Conservation (phyloP, 1,140 invertebrate species). For the Sminthurides bifidus region DNA sequence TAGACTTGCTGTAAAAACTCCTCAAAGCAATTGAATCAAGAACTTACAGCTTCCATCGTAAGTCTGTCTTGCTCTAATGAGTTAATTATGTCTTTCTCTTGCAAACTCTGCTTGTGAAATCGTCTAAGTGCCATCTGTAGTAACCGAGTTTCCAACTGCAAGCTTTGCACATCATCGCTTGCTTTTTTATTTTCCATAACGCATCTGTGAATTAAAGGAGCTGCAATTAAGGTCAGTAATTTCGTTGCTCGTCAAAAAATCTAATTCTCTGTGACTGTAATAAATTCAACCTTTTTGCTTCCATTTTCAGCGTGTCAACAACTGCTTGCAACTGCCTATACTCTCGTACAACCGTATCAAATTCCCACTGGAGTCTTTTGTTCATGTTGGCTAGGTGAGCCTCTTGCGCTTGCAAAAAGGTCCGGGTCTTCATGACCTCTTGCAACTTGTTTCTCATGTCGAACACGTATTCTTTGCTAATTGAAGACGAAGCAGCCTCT, state of each 20-base stretch:
- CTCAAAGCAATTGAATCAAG: neutral
- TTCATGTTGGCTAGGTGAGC: neutral
- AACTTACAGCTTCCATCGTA: conserved; percentile 9
- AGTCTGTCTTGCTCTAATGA: conserved; percentile 14
- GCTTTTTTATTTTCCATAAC: neutral
- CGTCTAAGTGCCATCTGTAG: conserved; percentile 12
- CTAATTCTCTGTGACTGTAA: no score
- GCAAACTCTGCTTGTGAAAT: neutral
- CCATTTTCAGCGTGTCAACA: conserved; percentile 5
- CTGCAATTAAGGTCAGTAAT: neutral
- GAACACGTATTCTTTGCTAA: neutral
- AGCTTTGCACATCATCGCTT: neutral
- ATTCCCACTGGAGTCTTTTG: neutral
- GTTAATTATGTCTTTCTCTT: conserved; percentile 6
- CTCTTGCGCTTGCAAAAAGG: conserved; percentile 1
- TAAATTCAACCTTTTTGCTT: neutral
- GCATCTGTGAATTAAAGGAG: neutral
- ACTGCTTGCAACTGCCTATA: neutral
- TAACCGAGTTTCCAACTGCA: conserved; percentile 9
- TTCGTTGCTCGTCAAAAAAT: no score
- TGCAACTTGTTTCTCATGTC: neutral
- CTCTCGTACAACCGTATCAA: neutral
- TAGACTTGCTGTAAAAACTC: neutral
- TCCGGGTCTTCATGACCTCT: neutral
- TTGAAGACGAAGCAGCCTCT: neutral